These are phyloP conservation scores for Euplexia lucipara DNA, from an alignment of 2,888 invertebrate species.

Conservation along the genomic window DNA sequence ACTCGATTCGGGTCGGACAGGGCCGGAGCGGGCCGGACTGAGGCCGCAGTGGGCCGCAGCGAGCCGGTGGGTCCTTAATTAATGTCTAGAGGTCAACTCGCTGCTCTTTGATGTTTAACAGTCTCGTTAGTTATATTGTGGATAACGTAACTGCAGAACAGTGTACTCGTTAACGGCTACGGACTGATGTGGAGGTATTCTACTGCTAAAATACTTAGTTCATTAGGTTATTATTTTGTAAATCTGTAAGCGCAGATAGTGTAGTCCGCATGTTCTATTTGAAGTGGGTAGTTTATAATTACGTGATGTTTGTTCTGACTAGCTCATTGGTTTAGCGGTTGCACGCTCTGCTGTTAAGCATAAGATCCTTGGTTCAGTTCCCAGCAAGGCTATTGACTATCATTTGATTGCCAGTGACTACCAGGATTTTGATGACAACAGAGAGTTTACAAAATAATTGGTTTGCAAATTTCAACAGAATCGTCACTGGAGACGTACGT, in stretches of 20 bases:
- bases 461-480: too few species aligned
- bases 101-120: conserved; percentile 59
- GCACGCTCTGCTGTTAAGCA: too few species aligned
- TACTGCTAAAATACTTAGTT: neutral
- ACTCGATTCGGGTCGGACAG: conserved; percentile 32
- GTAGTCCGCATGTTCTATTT: neutral
- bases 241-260: neutral
- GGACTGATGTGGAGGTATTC: neutral
- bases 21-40: neutral
- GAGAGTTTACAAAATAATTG: too few species aligned
- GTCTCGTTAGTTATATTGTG: conserved; percentile 58
- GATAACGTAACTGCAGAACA: conserved; percentile 40
- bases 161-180: conserved; percentile 27
- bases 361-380: too few species aligned
- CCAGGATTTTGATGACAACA: too few species aligned
- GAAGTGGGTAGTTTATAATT: neutral
- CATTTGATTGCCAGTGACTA: too few species aligned
- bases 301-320: too few species aligned
- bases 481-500: too few species aligned
- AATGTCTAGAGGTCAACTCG: conserved; percentile 64
- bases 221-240: neutral
- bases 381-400: too few species aligned
- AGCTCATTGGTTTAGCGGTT: too few species aligned
- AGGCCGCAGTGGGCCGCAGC: conserved; percentile 19
- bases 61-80: conserved; percentile 47